These are phyloP conservation scores for Beaufortia kweichowensis DNA, from an alignment of 2,113 vertebrate genomes.

Conservation along the genomic window DNA sequence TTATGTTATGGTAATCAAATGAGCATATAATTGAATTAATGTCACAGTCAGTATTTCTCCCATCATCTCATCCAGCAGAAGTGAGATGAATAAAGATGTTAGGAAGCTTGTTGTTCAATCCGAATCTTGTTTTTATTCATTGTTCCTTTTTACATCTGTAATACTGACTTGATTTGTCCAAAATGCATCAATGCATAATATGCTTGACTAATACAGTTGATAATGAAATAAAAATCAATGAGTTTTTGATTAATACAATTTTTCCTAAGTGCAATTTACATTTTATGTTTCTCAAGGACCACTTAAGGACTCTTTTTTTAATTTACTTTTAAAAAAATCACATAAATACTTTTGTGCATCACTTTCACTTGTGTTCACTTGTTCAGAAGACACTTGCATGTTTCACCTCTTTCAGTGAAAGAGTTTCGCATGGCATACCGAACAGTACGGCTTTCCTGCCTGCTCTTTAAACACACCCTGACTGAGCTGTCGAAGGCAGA, in stretches of 20 bases:
- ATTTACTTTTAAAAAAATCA: neutral
- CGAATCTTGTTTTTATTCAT: too few species aligned
- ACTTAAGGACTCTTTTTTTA: neutral
- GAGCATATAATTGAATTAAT: neutral
- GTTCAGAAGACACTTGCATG: too few species aligned
- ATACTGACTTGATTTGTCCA: neutral
- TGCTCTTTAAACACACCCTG: constrained; percentile 83
- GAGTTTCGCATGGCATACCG: constrained; percentile 79
- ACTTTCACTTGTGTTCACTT: neutral
- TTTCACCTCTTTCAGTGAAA: constrained; percentile 64
- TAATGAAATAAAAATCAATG: neutral
- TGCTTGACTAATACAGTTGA: neutral
- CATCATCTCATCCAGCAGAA: neutral
- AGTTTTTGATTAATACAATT: neutral
- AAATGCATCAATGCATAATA: neutral
- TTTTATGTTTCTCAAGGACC: neutral
- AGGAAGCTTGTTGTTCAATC: neutral
- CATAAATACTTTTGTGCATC: too few species aligned
- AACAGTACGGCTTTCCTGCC: constrained; percentile 81
- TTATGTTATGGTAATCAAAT: neutral
- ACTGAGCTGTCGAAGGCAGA: constrained; percentile 83
- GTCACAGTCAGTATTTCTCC: neutral
- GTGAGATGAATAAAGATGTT: neutral
- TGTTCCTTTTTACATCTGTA: neutral
- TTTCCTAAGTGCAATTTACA: neutral